phyloP scores from a whole-genome alignment of 2,797 vertebrate species.

The Scomberomorus guttatus region DNA sequence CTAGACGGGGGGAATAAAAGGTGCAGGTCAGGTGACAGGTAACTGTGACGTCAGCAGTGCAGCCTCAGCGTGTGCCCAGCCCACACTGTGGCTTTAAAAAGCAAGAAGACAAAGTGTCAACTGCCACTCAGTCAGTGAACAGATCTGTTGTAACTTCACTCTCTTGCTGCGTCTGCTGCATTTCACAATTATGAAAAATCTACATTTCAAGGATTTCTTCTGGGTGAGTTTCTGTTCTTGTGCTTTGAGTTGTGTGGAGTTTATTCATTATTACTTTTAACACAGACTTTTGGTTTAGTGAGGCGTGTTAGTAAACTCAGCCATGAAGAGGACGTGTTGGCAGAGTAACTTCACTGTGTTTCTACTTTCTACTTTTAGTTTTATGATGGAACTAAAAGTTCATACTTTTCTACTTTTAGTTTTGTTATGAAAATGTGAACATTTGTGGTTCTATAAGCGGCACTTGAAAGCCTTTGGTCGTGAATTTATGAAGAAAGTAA shows the following conservation, averaged over 20 bases:
- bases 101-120: accelerated
- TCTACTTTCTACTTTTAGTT: not conserved
- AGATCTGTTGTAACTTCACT: not conserved
- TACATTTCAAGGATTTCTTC: constrained; percentile 88
- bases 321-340: not conserved
- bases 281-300: not conserved
- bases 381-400: too few species aligned
- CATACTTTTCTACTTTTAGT: not conserved
- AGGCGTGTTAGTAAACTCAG: not conserved
- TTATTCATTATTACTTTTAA: not conserved
- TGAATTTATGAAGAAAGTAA: not conserved
- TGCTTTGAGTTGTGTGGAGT: not conserved
- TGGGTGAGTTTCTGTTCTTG: constrained; percentile 81
- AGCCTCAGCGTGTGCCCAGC: not conserved
- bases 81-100: not conserved
- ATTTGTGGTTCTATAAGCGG: not conserved
- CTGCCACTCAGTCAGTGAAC: not conserved
- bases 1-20: too few species aligned
- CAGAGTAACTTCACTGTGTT: not conserved
- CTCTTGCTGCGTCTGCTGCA: not conserved
- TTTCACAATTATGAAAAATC: constrained; percentile 78
- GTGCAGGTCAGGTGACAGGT: too few species aligned
- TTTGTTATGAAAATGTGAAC: not conserved
- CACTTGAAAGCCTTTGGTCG: not conserved
- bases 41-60: not conserved